Percentiles rank a stretch among this genome's conserved stretches.
phyloP scores from a whole-genome alignment of 2,797 vertebrate genomes.

The Amazona ochrocephala region DNA sequence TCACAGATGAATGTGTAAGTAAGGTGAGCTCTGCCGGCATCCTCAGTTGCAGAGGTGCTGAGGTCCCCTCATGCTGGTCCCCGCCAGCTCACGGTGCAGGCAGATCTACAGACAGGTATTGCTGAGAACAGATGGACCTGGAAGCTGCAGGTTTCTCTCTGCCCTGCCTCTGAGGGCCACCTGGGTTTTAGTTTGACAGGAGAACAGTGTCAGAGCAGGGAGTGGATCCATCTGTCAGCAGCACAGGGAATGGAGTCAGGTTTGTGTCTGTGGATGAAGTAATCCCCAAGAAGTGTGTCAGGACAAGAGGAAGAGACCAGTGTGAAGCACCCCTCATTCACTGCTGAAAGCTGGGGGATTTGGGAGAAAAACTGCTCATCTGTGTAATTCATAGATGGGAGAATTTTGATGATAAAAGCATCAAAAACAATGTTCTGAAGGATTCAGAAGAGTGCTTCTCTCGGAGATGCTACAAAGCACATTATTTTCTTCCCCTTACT shows the following conservation, averaged over 20 bases:
- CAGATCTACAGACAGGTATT: accelerated
- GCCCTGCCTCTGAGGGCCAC: neutral
- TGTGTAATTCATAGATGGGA: neutral
- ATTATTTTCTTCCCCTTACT: neutral
- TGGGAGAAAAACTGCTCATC: neutral
- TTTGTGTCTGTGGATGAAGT: neutral
- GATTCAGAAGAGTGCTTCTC: neutral
- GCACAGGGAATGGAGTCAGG: neutral
- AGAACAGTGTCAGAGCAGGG: neutral
- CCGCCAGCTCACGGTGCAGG: neutral
- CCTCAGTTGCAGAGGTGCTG: neutral
- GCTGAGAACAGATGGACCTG: accelerated
- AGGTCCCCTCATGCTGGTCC: neutral
- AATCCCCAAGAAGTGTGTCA: neutral
- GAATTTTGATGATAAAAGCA: neutral
- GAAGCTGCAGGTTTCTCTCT: neutral
- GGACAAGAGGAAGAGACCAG: neutral
- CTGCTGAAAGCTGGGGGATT: neutral
- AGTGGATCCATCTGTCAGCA: neutral
- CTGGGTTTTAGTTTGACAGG: neutral
- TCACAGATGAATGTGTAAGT: accelerated
- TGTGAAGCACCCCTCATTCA: neutral
- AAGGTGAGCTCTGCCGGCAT: neutral
- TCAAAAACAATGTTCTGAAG: neutral
- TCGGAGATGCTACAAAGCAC: neutral